phyloP scores from a whole-genome alignment of 2,888 invertebrate species.

The Ecliptopera silaceata region DNA sequence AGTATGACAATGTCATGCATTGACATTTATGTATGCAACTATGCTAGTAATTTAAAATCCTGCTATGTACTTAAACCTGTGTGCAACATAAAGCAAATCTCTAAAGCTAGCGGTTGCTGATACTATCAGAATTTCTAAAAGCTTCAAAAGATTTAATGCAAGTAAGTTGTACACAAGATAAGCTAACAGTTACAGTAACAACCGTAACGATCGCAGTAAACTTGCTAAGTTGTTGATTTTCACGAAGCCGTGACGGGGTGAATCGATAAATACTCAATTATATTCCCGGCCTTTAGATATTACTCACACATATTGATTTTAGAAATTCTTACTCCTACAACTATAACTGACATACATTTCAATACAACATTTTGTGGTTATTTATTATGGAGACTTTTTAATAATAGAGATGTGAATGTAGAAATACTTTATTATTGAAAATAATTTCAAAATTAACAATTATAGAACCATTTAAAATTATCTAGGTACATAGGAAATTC shows the following conservation, averaged over 20 bases:
- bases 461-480: too few relatives aligned
- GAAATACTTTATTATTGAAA: too few relatives aligned
- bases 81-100: neutral
- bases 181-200: constrained; percentile 39
- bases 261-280: constrained; percentile 30
- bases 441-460: too few relatives aligned
- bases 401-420: too few relatives aligned
- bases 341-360: too few relatives aligned
- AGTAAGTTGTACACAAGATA: constrained; percentile 18
- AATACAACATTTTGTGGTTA: too few relatives aligned
- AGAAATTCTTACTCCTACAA: neutral
- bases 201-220: constrained; percentile 34
- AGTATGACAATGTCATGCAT: too few relatives aligned
- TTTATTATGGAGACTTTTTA: too few relatives aligned
- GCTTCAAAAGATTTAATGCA: neutral
- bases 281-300: constrained; percentile 5
- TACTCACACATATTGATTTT: neutral
- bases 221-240: constrained; percentile 35
- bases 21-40: too few relatives aligned
- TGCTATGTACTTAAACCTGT: neutral
- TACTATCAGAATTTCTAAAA: neutral
- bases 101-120: neutral
- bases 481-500: too few relatives aligned
- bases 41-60: too few relatives aligned
- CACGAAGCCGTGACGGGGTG: constrained; percentile 37